A percentile compares a stretch with the other conserved stretches of the same genome.
phyloP scores from a whole-genome alignment of 2,888 invertebrate species.

The Zaprionus lineosus region DNA sequence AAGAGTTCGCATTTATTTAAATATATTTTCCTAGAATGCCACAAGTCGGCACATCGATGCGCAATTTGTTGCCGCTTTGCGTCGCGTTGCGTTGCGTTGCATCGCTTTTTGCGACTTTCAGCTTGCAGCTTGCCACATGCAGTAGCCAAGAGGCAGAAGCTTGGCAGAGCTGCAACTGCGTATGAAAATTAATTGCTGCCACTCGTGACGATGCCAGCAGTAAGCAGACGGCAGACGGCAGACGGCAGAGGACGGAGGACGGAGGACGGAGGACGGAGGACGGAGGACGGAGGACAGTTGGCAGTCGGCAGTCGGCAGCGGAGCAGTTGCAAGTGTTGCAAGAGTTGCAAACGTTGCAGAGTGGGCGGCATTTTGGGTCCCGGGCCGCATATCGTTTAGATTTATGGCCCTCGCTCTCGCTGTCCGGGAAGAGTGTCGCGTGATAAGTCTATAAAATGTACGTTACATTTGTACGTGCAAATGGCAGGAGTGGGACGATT shows the following conservation, averaged over 20 bases:
- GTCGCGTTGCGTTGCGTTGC: background rate
- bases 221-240: background rate
- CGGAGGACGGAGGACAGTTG: background rate
- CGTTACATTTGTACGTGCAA: constrained; percentile 70
- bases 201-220: constrained; percentile 69
- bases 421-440: constrained; percentile 57
- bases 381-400: constrained; percentile 65
- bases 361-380: constrained; percentile 64
- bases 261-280: background rate
- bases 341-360: constrained; percentile 27
- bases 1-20: constrained; percentile 67
- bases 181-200: constrained; percentile 79
- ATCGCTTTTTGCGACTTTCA: background rate
- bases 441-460: constrained; percentile 76
- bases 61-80: constrained; percentile 65
- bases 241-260: background rate
- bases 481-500: constrained; percentile 70
- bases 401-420: constrained; percentile 50
- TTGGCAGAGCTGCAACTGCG: constrained; percentile 61
- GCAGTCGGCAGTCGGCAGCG: background rate
- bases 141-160: constrained; percentile 21
- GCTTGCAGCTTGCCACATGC: constrained; percentile 3
- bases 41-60: constrained; percentile 75
- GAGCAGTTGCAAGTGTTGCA: background rate
- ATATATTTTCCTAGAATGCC: constrained; percentile 77